A percentile compares a stretch with the other conserved stretches of the same genome.
phyloP scores from a whole-genome alignment of 64 coral and sea anemone species.

The Pachyseris speciosa region DNA sequence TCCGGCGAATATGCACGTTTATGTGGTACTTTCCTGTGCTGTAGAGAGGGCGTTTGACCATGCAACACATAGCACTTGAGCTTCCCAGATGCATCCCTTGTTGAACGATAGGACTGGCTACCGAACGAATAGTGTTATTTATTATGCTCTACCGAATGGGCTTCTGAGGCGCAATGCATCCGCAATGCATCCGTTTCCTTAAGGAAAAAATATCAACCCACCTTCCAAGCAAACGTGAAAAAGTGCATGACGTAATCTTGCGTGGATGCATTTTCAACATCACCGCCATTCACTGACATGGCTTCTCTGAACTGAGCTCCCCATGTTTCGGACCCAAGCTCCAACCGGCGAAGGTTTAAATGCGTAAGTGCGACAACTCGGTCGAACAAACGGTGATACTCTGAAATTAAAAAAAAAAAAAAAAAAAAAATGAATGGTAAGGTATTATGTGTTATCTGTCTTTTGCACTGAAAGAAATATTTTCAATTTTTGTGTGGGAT shows the following conservation, averaged over 20 bases:
- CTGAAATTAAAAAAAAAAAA: conserved; percentile 34
- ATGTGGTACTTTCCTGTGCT: too few relatives aligned
- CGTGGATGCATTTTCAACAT: conserved; percentile 82
- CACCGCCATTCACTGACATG: conserved; percentile 95
- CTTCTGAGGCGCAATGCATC: too few relatives aligned
- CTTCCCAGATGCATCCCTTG: too few relatives aligned
- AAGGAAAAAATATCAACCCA: not conserved
- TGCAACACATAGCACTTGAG: too few relatives aligned
- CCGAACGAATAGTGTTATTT: too few relatives aligned
- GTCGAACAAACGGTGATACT: conserved; percentile 87
- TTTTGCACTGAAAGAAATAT: too few relatives aligned
- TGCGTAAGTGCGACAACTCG: conserved; percentile 84
- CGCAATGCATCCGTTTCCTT: too few relatives aligned
- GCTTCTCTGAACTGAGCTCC: conserved; percentile 89
- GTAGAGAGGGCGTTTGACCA: too few relatives aligned
- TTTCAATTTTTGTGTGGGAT: too few relatives aligned
- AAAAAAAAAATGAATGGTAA: not conserved
- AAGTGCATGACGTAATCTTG: conserved; percentile 98
- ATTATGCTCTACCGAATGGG: too few relatives aligned
- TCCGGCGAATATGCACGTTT: too few relatives aligned
- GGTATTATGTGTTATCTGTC: not conserved
- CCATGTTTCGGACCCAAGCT: conserved; percentile 93
- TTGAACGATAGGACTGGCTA: too few relatives aligned
- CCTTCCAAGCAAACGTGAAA: conserved; percentile 99
- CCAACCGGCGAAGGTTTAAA: conserved; percentile 89